A percentile compares a stretch with the other conserved stretches of the same genome.
Evolutionary conservation across 2,888 invertebrate genomes (phyloP).

Genomic region (Sicus ferrugineus): DNA sequence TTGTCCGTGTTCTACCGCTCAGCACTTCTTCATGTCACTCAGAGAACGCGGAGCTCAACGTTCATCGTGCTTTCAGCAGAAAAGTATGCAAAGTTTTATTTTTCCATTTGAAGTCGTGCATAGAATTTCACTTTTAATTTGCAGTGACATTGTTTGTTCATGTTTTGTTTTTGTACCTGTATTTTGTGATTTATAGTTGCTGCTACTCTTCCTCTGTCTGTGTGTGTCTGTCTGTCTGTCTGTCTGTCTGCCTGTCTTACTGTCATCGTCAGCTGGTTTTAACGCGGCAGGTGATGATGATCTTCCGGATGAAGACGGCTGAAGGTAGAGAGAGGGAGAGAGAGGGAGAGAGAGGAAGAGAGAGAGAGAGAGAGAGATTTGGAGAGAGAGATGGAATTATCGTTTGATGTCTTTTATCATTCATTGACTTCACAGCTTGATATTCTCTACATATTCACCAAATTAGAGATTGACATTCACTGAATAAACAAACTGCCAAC

Average conservation of each 20-base stretch:
- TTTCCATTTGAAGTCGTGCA: slow-evolving; percentile 40
- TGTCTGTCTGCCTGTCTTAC: neutral
- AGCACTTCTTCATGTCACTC: slow-evolving; percentile 11
- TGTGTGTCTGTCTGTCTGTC: too few species aligned
- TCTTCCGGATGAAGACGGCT: neutral
- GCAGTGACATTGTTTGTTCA: slow-evolving; percentile 36
- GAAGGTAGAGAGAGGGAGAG: too few species aligned
- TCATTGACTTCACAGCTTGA: too few species aligned
- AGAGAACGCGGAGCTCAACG: slow-evolving; percentile 13
- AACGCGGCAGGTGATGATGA: neutral
- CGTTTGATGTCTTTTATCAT: too few species aligned
- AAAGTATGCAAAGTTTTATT: slow-evolving; percentile 42
- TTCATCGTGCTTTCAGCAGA: slow-evolving; percentile 14
- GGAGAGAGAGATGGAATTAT: too few species aligned
- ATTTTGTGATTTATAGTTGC: neutral
- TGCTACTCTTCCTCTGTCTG: neutral
- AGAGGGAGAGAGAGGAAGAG: too few species aligned
- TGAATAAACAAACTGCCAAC: too few species aligned
- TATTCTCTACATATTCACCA: too few species aligned
- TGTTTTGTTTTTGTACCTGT: slow-evolving; percentile 11
- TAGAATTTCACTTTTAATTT: slow-evolving; percentile 44
- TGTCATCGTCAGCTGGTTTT: neutral
- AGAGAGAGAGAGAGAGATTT: too few species aligned
- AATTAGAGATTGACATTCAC: too few species aligned
- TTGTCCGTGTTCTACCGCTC: neutral